Evolutionary conservation across 1,140 invertebrate species (phyloP).

Genomic region (Drosophila pruinosa): DNA sequence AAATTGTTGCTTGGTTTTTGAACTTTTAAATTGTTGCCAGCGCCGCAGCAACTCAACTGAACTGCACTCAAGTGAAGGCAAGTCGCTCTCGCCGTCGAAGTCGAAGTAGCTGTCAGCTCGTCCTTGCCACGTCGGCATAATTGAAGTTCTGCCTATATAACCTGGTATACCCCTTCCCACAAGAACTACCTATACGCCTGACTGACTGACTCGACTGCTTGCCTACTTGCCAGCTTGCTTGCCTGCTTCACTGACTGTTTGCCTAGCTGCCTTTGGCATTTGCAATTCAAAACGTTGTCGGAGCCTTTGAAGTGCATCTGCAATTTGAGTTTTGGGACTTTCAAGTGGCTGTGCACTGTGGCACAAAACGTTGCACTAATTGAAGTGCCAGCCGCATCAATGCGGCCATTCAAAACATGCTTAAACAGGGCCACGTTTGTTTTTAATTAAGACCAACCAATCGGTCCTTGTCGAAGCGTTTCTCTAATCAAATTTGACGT

Average conservation of each 20-base stretch:
- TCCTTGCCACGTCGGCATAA: conserved; percentile 32
- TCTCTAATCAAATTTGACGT: conserved; percentile 58
- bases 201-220: conserved; percentile 8
- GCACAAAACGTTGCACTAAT: conserved; percentile 65
- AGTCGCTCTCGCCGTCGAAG: conserved; percentile 4
- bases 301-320: conserved; percentile 60
- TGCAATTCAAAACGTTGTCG: conserved; percentile 68
- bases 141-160: conserved; percentile 35
- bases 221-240: not conserved
- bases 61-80: conserved; percentile 25
- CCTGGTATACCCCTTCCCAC: not conserved
- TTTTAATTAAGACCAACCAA: conserved; percentile 35
- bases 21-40: conserved; percentile 35
- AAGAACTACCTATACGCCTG: conserved; percentile 9
- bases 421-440: conserved; percentile 21
- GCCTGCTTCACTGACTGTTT: conserved; percentile 1
- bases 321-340: conserved; percentile 50
- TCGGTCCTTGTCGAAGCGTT: not conserved
- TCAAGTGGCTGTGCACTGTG: conserved; percentile 34
- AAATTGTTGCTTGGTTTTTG: conserved; percentile 3
- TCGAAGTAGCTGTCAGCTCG: conserved; percentile 18
- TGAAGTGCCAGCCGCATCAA: conserved; percentile 53
- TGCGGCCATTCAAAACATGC: conserved; percentile 35
- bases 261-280: conserved; percentile 42
- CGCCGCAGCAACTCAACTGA: conserved; percentile 17